Percentiles rank a stretch among this genome's conserved stretches.
Conservation (phyloP, 2,797 vertebrate genomes). For the Antrozous pallidus region DNA sequence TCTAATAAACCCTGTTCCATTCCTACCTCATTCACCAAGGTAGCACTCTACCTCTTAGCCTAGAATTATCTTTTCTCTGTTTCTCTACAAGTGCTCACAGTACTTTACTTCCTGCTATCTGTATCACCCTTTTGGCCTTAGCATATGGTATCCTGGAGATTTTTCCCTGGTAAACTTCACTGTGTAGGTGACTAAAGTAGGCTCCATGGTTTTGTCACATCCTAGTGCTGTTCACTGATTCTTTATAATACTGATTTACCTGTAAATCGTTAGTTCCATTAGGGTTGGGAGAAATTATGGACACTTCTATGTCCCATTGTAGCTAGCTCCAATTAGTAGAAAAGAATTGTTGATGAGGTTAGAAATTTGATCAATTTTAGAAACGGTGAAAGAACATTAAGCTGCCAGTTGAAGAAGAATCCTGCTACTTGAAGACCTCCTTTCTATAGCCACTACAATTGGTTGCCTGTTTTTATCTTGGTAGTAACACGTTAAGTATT, state of each 20-base stretch:
- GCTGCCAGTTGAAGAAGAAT: background rate
- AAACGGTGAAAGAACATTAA: background rate
- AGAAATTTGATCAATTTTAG: background rate
- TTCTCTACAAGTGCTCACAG: background rate
- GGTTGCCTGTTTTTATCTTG: background rate
- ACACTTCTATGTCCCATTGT: background rate
- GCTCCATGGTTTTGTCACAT: background rate
- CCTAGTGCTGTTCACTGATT: background rate
- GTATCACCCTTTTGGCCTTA: background rate
- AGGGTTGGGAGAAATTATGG: background rate
- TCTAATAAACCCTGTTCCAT: background rate
- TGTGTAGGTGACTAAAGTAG: background rate
- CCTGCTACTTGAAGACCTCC: background rate
- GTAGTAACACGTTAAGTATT: background rate
- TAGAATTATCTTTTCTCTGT: background rate
- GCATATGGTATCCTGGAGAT: background rate
- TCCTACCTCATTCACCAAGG: background rate
- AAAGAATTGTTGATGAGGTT: background rate
- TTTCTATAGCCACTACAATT: background rate
- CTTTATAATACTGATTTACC: background rate
- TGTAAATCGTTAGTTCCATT: background rate
- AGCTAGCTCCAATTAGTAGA: background rate
- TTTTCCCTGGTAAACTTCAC: background rate
- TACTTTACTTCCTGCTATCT: background rate
- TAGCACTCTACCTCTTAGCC: background rate